phyloP scores from a whole-genome alignment of 2,113 vertebrate species.

The Pluvialis apricaria region DNA sequence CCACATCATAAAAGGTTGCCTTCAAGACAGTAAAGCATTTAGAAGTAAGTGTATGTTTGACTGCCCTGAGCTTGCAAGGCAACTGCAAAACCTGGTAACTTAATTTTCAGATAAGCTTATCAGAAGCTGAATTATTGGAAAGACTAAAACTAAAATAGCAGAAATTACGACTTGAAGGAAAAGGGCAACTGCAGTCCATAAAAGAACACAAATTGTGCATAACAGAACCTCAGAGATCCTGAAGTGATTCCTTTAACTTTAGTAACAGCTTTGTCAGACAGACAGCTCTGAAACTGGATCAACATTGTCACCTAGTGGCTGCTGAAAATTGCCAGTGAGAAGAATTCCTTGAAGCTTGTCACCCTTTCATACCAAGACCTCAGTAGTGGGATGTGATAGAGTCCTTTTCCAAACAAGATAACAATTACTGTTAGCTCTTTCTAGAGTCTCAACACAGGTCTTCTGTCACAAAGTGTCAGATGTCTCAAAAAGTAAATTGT shows the following conservation, averaged over 20 bases:
- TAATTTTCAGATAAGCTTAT: not conserved
- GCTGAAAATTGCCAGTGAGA: not conserved
- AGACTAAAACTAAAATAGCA: not conserved
- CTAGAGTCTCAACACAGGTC: not conserved
- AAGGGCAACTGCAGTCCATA: not conserved
- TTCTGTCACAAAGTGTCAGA: not conserved
- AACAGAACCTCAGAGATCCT: not conserved
- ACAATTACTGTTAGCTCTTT: not conserved
- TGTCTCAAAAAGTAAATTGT: not conserved
- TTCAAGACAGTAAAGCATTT: not conserved
- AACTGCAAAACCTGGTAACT: not conserved
- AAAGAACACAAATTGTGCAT: not conserved
- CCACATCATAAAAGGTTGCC: not conserved
- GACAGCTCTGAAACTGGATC: not conserved
- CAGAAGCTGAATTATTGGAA: not conserved
- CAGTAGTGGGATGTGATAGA: not conserved
- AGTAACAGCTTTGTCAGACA: not conserved
- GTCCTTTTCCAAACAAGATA: not conserved
- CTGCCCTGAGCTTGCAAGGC: not conserved
- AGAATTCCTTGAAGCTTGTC: not conserved
- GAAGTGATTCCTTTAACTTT: not conserved
- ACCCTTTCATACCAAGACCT: not conserved
- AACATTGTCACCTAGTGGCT: slow-evolving; percentile 58
- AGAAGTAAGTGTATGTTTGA: not conserved
- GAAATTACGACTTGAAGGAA: not conserved